Percentiles rank a stretch among this genome's conserved stretches.
phyloP scores from a whole-genome alignment of 2,797 vertebrate genomes.

The Leptoclinus maculatus region DNA sequence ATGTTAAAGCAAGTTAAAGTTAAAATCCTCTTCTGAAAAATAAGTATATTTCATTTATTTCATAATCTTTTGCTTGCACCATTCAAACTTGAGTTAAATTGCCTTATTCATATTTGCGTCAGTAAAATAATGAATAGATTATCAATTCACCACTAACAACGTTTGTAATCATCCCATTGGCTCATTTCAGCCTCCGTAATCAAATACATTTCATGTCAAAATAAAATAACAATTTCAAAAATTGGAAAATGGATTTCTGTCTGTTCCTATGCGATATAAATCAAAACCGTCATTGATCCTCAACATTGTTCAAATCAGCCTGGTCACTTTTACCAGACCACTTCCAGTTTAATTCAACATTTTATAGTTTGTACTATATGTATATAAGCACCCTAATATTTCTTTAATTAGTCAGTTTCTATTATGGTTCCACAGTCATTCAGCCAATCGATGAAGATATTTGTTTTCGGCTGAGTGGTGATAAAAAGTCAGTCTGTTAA shows the following conservation, averaged over 20 bases:
- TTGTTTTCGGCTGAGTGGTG: conserved; percentile 75
- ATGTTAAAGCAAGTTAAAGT: not conserved
- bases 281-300: conserved; percentile 5
- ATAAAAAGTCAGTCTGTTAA: conserved; percentile 81
- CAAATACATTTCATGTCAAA: not conserved
- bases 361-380: conserved; percentile 3
- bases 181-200: conserved; percentile 9
- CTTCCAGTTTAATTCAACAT: conserved; percentile 19
- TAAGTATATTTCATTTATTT: not conserved
- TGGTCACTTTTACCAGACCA: not conserved
- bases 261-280: not conserved
- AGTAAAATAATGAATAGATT: not conserved
- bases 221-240: no score
- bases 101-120: not conserved
- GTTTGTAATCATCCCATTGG: not conserved
- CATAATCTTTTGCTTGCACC: not conserved
- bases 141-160: not conserved
- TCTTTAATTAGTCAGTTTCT: conserved; percentile 59
- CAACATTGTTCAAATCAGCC: not conserved
- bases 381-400: conserved; percentile 28
- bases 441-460: conserved; percentile 60
- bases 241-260: conserved; percentile 13
- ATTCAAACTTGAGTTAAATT: not conserved
- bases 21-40: not conserved
- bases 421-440: conserved; percentile 60